Evolutionary conservation across 1,140 invertebrate species (phyloP).

Genomic region (Aethina tumida): DNA sequence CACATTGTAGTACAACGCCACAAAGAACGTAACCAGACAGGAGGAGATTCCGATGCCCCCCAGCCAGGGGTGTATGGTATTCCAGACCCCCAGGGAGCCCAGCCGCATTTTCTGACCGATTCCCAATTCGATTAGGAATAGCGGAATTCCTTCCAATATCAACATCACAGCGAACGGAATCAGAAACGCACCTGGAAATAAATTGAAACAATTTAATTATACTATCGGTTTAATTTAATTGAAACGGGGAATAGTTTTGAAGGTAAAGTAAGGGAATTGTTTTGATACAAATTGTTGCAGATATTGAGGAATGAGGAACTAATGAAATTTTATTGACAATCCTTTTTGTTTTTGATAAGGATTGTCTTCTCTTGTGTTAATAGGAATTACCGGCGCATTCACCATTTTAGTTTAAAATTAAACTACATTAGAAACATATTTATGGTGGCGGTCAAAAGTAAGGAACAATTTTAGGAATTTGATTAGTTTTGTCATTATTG

Average conservation of each 20-base stretch:
- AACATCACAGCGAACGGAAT: conserved; percentile 96
- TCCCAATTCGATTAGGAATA: conserved; percentile 91
- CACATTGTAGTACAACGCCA: conserved; percentile 94
- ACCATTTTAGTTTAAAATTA: too few species aligned
- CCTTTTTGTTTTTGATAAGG: too few species aligned
- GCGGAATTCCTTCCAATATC: conserved; percentile 81
- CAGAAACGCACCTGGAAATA: conserved; percentile 78
- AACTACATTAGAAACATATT: too few species aligned
- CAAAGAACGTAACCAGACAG: conserved; percentile 85
- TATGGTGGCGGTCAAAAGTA: too few species aligned
- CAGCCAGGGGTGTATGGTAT: conserved; percentile 85
- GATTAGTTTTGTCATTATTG: too few species aligned
- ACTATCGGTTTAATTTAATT: neutral
- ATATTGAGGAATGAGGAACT: too few species aligned
- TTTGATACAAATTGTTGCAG: too few species aligned
- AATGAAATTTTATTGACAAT: too few species aligned
- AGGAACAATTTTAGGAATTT: too few species aligned
- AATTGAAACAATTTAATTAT: neutral
- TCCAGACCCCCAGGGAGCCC: conserved; percentile 87
- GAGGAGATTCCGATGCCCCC: conserved; percentile 83
- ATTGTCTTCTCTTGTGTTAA: too few species aligned
- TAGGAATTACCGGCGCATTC: too few species aligned
- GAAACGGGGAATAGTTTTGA: neutral
- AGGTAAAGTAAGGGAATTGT: neutral
- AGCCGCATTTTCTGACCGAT: conserved; percentile 83